A percentile compares a stretch with the other conserved stretches of the same genome.
Evolutionary conservation across 30 jellyfish, hydroid and myxozoan species (phyloP).

Genomic region (Catostylus mosaicus): DNA sequence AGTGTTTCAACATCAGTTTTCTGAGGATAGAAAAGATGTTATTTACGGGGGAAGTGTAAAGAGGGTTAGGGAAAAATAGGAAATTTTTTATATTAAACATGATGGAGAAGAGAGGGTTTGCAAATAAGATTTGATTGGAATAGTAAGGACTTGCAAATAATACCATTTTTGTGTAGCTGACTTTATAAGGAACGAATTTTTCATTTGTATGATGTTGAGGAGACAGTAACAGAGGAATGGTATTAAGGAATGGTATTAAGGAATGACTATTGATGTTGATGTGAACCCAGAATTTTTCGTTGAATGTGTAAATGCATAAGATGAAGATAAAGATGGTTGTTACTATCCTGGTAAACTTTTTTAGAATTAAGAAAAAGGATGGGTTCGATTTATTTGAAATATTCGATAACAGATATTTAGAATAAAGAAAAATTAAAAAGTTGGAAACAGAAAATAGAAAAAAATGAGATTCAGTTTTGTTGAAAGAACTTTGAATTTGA

Average conservation of each 20-base stretch:
- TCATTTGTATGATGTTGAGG: constrained; percentile 6
- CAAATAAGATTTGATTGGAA: constrained; percentile 5
- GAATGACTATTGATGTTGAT: neutral
- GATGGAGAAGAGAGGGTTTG: constrained; percentile 9
- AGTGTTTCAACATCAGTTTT: neutral
- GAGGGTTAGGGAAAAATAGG: neutral
- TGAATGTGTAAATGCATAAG: neutral
- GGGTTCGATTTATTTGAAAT: neutral
- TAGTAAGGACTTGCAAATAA: neutral
- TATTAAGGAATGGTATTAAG: neutral
- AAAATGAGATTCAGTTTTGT: no score
- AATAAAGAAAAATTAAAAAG: no score
- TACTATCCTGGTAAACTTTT: neutral
- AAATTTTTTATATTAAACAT: neutral
- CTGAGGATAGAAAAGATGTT: neutral
- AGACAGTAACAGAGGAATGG: constrained; percentile 12
- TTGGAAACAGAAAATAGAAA: no score
- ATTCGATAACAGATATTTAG: no score
- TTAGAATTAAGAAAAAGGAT: neutral
- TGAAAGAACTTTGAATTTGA: no score
- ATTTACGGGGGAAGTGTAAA: neutral
- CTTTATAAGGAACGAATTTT: neutral
- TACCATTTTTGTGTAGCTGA: neutral
- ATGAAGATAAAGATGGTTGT: neutral
- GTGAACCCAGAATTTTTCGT: constrained; percentile 16